Conservation (phyloP, 2,888 invertebrate genomes). For the Ophion ventricosus region DNA sequence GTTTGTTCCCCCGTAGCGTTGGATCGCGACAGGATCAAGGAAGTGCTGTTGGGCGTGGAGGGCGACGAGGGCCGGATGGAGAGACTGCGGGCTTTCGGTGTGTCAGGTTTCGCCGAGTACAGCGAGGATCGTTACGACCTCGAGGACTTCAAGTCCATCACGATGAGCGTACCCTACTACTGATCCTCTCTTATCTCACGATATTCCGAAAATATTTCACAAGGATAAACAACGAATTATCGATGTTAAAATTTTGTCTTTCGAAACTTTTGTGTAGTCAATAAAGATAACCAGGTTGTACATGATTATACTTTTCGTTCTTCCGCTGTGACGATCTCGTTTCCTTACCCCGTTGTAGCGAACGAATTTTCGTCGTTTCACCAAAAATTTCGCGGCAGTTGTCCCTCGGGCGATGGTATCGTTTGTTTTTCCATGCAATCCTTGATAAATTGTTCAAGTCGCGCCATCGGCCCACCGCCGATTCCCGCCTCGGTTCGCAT, state of each 20-base stretch:
- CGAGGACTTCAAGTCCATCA: slow-evolving; percentile 70
- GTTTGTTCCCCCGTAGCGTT: slow-evolving; percentile 62
- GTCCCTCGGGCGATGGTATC: slow-evolving; percentile 89
- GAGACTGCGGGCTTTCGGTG: slow-evolving; percentile 73
- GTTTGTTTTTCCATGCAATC: slow-evolving; percentile 87
- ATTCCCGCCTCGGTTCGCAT: slow-evolving; percentile 85
- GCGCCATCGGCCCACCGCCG: slow-evolving; percentile 90
- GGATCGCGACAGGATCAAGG: slow-evolving; percentile 70
- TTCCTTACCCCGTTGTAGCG: too few relatives aligned
- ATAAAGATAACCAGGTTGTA: neutral
- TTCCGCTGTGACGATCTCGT: too few relatives aligned
- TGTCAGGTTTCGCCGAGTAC: slow-evolving; percentile 75
- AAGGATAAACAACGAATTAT: neutral
- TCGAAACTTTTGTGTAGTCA: neutral
- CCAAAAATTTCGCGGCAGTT: slow-evolving; percentile 87
- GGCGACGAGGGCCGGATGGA: slow-evolving; percentile 73
- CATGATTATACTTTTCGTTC: neutral
- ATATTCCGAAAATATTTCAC: too few relatives aligned
- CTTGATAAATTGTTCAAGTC: slow-evolving; percentile 91
- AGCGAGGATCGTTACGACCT: slow-evolving; percentile 69
- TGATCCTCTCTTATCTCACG: slow-evolving; percentile 45
- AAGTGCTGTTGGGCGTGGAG: slow-evolving; percentile 70
- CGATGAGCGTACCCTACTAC: slow-evolving; percentile 76
- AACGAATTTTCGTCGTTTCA: slow-evolving; percentile 74
- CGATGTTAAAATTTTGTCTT: neutral